Evolutionary conservation across 1,140 invertebrate genomes (phyloP).

Genomic region (Phymorhynchus buccinoides): DNA sequence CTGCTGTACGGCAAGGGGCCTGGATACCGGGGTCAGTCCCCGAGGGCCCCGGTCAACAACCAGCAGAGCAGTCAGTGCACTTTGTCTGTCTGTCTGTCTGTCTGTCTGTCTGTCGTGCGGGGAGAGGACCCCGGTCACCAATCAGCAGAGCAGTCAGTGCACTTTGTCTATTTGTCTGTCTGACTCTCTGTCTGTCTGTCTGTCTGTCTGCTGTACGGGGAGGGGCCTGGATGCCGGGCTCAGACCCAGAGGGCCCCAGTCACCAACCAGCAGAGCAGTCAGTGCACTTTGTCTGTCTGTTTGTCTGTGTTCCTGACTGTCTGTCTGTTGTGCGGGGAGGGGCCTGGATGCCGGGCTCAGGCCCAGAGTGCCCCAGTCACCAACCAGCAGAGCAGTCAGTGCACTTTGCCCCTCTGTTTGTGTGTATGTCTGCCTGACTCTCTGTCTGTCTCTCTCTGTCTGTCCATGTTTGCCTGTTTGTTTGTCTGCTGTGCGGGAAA

Average conservation of each 20-base stretch:
- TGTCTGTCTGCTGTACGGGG: neutral
- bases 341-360: neutral
- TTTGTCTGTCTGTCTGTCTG: neutral
- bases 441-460: neutral
- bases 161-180: neutral
- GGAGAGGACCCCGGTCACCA: neutral
- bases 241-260: neutral
- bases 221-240: neutral
- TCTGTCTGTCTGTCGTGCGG: neutral
- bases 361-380: neutral
- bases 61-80: neutral
- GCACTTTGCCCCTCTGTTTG: neutral
- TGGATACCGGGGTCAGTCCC: neutral
- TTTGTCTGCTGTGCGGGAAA: neutral
- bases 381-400: neutral
- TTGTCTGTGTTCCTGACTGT: neutral
- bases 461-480: neutral
- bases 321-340: neutral
- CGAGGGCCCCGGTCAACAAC: neutral
- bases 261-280: neutral
- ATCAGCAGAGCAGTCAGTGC: neutral
- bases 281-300: neutral
- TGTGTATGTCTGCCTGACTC: neutral
- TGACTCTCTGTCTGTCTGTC: neutral
- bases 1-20: conserved; percentile 21